phyloP scores from a whole-genome alignment of 2,113 vertebrate genomes.

The Panurus biarmicus region DNA sequence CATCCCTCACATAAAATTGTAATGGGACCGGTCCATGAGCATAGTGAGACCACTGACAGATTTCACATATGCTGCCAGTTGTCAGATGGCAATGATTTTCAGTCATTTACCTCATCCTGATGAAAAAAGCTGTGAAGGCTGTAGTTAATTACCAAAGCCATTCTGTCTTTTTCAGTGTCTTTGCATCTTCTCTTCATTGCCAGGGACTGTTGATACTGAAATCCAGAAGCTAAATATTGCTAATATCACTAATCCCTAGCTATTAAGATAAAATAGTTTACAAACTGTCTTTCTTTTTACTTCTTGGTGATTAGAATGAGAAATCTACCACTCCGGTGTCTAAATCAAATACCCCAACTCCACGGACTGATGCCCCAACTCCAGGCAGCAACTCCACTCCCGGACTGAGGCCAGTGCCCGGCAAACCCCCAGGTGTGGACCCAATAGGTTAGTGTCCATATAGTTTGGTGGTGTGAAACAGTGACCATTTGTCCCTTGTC shows the following conservation, averaged over 20 bases:
- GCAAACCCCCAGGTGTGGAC: conserved; percentile 81
- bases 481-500: neutral
- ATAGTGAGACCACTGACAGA: neutral
- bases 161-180: neutral
- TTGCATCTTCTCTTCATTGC: neutral
- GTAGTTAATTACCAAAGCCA: neutral
- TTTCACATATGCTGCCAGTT: neutral
- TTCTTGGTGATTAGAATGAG: conserved; percentile 74
- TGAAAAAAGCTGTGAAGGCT: neutral
- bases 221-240: neutral
- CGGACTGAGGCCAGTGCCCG: conserved; percentile 75
- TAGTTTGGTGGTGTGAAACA: neutral
- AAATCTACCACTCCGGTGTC: conserved; percentile 85
- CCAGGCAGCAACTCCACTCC: conserved; percentile 82
- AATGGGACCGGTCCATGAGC: neutral
- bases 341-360: conserved; percentile 83
- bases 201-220: neutral
- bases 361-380: conserved; percentile 78
- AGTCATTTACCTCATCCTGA: neutral
- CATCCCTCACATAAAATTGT: neutral
- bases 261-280: neutral
- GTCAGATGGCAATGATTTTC: neutral
- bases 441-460: conserved; percentile 73
- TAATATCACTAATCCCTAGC: neutral
- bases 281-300: neutral